These are phyloP conservation scores for Aphelinus certus DNA, from an alignment of 1,140 invertebrate genomes.

Conservation along the genomic window DNA sequence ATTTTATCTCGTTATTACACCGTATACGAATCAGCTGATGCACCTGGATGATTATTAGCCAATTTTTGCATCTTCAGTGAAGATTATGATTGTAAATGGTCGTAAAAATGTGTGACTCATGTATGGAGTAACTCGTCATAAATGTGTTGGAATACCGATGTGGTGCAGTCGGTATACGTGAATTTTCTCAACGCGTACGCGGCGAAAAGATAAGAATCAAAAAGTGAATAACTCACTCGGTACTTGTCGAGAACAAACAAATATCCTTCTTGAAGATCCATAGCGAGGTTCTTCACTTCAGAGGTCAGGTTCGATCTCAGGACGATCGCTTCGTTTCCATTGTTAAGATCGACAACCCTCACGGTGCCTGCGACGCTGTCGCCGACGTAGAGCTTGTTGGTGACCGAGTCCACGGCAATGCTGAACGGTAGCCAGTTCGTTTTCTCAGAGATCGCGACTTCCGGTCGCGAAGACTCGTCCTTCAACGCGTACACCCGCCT, in stretches of 20 bases:
- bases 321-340: background rate
- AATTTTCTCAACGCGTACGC: too few relatives aligned
- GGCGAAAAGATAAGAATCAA: background rate
- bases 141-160: too few relatives aligned
- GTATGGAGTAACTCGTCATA: too few relatives aligned
- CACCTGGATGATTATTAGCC: too few relatives aligned
- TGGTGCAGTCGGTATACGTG: too few relatives aligned
- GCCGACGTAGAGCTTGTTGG: constrained; percentile 10
- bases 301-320: background rate
- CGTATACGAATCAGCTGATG: too few relatives aligned
- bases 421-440: background rate
- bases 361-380: constrained; percentile 1
- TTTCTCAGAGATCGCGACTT: background rate
- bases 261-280: constrained; percentile 11
- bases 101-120: too few relatives aligned
- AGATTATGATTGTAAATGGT: too few relatives aligned
- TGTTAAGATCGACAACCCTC: background rate
- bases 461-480: background rate
- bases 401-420: background rate
- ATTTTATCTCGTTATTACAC: too few relatives aligned
- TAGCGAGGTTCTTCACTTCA: background rate
- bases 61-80: too few relatives aligned
- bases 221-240: background rate
- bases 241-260: constrained; percentile 14
- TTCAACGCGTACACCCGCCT: background rate